These are phyloP conservation scores for Zosterops hypoxanthus DNA, from an alignment of 2,113 vertebrate species.

Conservation along the genomic window DNA sequence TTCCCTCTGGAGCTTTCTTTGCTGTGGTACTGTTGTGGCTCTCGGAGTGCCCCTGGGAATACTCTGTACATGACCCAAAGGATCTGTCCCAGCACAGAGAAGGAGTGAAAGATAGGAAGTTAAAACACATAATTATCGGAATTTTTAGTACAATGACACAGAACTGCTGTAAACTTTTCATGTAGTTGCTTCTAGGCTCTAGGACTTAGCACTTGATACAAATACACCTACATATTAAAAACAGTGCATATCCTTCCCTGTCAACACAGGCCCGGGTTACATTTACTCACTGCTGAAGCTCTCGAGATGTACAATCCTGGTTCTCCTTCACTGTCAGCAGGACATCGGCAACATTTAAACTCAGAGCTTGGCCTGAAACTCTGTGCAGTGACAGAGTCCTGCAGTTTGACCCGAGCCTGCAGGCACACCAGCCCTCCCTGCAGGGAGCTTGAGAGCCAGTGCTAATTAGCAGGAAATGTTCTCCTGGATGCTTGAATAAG, in stretches of 20 bases:
- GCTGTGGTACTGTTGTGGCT: accelerated
- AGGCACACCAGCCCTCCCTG: neutral
- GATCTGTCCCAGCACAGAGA: neutral
- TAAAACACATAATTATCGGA: neutral
- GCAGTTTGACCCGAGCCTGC: neutral
- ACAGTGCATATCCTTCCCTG: neutral
- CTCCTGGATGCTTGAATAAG: neutral
- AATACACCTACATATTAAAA: neutral
- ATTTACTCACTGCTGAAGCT: neutral
- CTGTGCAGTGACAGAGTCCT: neutral
- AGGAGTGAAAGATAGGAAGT: neutral
- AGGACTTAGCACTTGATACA: neutral
- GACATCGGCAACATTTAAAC: neutral
- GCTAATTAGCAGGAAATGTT: neutral
- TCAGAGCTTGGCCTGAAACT: neutral
- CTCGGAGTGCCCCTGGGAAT: neutral
- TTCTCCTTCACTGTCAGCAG: neutral
- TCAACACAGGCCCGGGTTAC: neutral
- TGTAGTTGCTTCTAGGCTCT: neutral
- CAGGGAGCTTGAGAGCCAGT: neutral
- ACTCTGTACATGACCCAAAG: neutral
- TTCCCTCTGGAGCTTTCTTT: neutral
- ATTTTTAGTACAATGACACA: neutral
- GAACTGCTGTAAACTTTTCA: neutral
- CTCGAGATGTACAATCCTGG: neutral